Evolutionary conservation across 2,888 invertebrate species (phyloP).

Genomic region (Acrocyrtus sp.): DNA sequence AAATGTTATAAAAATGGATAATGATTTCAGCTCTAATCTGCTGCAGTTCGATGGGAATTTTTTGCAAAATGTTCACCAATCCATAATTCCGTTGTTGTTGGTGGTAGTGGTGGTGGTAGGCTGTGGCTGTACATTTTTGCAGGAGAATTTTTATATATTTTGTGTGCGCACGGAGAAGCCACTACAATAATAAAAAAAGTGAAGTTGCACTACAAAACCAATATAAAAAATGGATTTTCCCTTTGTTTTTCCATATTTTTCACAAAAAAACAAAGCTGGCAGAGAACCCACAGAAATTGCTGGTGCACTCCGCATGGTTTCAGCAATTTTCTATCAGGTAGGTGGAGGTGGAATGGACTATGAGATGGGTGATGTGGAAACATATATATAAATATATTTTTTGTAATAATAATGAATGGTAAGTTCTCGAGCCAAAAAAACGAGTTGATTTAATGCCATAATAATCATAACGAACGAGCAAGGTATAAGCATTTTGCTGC

Average conservation of each 20-base stretch:
- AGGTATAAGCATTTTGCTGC: neutral
- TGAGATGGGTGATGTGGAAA: too few relatives aligned
- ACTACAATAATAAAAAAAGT: neutral
- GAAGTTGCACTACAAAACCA: conserved; percentile 24
- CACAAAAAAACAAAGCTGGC: neutral
- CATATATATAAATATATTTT: neutral
- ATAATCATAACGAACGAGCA: conserved; percentile 31
- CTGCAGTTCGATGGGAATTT: conserved; percentile 32
- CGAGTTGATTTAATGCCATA: conserved; percentile 32
- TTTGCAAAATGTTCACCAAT: conserved; percentile 56
- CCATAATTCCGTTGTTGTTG: conserved; percentile 54
- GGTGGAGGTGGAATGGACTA: too few relatives aligned
- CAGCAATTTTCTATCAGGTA: too few relatives aligned
- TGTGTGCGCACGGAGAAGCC: neutral
- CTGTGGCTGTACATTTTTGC: too few relatives aligned
- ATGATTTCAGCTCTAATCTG: too few relatives aligned
- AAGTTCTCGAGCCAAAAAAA: neutral
- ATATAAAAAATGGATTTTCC: conserved; percentile 29
- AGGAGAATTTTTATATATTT: neutral
- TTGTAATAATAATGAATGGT: neutral
- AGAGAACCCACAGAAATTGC: too few relatives aligned
- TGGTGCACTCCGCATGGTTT: too few relatives aligned
- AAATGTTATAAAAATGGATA: too few relatives aligned
- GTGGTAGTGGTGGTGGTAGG: too few relatives aligned
- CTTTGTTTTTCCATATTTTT: neutral